A percentile compares a stretch with the other conserved stretches of the same genome.
phyloP scores from a whole-genome alignment of 2,113 vertebrate species.

The Lepisosteus osseus region DNA sequence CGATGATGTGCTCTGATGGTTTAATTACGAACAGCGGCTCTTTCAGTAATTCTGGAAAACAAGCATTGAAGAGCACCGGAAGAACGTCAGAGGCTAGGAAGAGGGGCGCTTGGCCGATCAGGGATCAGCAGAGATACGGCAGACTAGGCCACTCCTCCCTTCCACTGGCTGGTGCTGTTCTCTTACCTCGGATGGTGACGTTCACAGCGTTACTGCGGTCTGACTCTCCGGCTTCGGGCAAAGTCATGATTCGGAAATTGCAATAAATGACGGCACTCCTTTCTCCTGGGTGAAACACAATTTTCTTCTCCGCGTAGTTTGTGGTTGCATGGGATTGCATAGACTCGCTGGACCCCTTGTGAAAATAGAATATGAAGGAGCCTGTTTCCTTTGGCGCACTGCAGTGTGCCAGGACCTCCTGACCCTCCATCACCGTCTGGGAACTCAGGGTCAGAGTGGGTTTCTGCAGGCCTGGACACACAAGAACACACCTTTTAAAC shows the following conservation, averaged over 20 bases:
- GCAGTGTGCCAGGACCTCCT: constrained; percentile 42
- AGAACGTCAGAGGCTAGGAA: no score
- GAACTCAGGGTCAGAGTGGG: constrained; percentile 44
- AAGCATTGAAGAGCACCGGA: background rate
- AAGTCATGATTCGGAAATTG: constrained; percentile 35
- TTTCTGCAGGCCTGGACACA: constrained; percentile 46
- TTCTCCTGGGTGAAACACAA: constrained; percentile 19
- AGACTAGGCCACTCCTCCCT: no score
- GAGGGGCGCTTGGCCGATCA: no score
- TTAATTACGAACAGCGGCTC: constrained; percentile 36
- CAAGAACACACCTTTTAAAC: no score
- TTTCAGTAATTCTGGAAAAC: background rate
- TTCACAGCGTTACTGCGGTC: constrained; percentile 30
- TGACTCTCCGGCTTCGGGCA: background rate
- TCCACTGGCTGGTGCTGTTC: background rate
- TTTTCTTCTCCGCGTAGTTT: background rate
- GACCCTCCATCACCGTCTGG: constrained; percentile 34
- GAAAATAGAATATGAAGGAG: constrained; percentile 42
- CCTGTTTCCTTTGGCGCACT: constrained; percentile 43
- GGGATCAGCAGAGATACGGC: no score
- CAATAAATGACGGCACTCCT: constrained; percentile 40
- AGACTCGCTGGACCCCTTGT: constrained; percentile 25
- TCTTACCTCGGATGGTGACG: constrained; percentile 52
- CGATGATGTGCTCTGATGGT: constrained; percentile 42
- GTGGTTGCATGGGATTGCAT: rapidly evolving